Evolutionary conservation across 2,113 vertebrate genomes (phyloP).

Genomic region (Poeciliopsis retropinna): DNA sequence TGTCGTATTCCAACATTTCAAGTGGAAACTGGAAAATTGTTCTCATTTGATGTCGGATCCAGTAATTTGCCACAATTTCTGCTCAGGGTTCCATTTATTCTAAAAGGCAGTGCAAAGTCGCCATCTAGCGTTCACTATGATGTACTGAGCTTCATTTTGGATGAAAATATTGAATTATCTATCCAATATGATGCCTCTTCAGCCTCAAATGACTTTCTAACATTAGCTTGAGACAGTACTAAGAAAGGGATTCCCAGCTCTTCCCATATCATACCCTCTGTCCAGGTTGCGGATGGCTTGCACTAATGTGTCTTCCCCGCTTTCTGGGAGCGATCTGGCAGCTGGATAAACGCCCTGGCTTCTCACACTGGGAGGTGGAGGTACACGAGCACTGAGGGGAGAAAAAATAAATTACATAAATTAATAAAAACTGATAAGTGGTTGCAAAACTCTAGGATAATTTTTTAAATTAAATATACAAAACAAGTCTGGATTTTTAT

Average conservation of each 20-base stretch:
- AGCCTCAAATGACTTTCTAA: background rate
- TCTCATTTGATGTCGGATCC: background rate
- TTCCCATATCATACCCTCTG: conserved; percentile 66
- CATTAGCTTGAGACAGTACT: background rate
- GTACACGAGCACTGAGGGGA: conserved; percentile 59
- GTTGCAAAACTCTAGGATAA: background rate
- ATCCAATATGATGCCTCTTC: background rate
- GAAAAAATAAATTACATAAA: background rate
- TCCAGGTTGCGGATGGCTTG: conserved; percentile 81
- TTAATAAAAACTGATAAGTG: background rate
- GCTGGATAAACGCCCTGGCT: conserved; percentile 73
- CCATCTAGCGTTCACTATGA: conserved; percentile 33
- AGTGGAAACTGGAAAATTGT: background rate
- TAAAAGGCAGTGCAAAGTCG: conserved; percentile 25
- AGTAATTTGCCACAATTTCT: background rate
- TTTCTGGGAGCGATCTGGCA: conserved; percentile 72
- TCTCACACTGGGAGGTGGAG: conserved; percentile 64
- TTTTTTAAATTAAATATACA: too few species aligned
- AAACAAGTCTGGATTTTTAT: too few species aligned
- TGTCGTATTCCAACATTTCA: background rate
- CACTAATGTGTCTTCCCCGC: conserved; percentile 74
- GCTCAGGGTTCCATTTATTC: background rate
- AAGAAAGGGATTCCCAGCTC: background rate
- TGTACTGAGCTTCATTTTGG: background rate
- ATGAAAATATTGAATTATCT: background rate